Conservation (phyloP, 2,888 invertebrate species). For the Drosophila imparisetae region DNA sequence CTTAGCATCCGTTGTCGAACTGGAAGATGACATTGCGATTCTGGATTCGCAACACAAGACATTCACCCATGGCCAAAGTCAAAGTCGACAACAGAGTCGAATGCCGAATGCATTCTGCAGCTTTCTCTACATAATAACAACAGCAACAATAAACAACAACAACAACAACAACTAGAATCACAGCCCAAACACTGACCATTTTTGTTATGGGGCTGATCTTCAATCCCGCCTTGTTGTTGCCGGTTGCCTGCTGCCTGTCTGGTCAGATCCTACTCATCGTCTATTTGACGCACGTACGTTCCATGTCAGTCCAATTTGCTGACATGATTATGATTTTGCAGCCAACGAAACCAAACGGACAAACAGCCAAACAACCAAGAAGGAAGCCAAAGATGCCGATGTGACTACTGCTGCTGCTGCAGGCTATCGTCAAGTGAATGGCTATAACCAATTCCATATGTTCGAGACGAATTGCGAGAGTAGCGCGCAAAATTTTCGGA, state of each 20-base stretch:
- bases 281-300: constrained; percentile 77
- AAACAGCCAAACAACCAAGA: constrained; percentile 44
- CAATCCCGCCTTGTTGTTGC: constrained; percentile 45
- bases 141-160: constrained; percentile 5
- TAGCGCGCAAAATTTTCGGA: constrained; percentile 26
- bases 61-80: constrained; percentile 67
- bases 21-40: constrained; percentile 70
- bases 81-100: constrained; percentile 25
- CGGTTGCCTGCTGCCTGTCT: constrained; percentile 10
- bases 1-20: constrained; percentile 75
- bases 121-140: constrained; percentile 46
- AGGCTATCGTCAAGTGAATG: constrained; percentile 55
- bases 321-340: constrained; percentile 79
- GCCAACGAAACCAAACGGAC: constrained; percentile 40
- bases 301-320: constrained; percentile 80
- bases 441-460: constrained; percentile 41
- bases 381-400: constrained; percentile 53
- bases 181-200: constrained; percentile 43
- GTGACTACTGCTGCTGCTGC: constrained; percentile 27
- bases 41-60: constrained; percentile 50
- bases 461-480: constrained; percentile 39
- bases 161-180: background rate
- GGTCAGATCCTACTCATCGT: constrained; percentile 75
- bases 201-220: constrained; percentile 56
- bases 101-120: constrained; percentile 47